phyloP scores from a whole-genome alignment of 2,888 invertebrate species.

The Drosophila kambysellisi region DNA sequence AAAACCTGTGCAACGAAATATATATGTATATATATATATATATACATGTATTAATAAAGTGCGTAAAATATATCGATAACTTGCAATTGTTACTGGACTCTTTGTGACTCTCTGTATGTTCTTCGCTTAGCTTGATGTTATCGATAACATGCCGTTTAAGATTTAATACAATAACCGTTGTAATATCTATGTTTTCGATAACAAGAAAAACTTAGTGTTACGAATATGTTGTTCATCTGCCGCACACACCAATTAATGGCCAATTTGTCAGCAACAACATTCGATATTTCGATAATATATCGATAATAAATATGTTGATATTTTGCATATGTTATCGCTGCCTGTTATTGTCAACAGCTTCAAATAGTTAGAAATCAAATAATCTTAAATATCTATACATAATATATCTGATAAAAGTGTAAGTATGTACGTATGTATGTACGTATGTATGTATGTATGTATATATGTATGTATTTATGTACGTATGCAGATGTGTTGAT shows the following conservation, averaged over 20 bases:
- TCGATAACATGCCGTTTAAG: neutral
- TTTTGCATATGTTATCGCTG: neutral
- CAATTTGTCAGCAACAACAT: neutral
- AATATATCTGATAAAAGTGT: neutral
- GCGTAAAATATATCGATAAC: conserved; percentile 15
- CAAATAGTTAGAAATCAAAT: neutral
- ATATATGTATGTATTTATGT: neutral
- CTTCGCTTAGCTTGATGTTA: neutral
- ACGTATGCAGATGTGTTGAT: conserved; percentile 10
- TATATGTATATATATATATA: neutral
- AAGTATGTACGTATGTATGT: neutral
- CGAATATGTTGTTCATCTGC: neutral
- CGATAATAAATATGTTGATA: neutral
- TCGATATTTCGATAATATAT: neutral
- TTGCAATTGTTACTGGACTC: neutral
- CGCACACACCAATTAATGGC: neutral
- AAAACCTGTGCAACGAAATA: conserved; percentile 46
- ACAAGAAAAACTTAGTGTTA: neutral
- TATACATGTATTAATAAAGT: neutral
- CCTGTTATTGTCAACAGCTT: neutral
- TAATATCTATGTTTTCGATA: neutral
- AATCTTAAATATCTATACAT: neutral
- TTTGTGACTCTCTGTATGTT: neutral
- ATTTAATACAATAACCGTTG: neutral
- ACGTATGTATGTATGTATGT: neutral